Evolutionary conservation across 2,888 invertebrate genomes (phyloP).

Genomic region (Unio pictorum): DNA sequence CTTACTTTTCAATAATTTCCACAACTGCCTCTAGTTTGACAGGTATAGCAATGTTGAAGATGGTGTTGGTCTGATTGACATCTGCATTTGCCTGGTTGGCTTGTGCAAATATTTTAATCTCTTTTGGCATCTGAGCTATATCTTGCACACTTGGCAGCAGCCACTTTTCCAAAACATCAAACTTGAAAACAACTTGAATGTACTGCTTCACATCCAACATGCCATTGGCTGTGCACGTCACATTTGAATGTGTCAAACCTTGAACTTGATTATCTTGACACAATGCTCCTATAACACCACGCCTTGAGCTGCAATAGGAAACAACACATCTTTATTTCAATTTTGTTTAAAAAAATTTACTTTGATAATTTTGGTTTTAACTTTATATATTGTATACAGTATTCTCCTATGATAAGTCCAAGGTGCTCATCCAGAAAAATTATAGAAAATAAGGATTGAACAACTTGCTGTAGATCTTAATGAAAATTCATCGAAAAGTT

Average conservation of each 20-base stretch:
- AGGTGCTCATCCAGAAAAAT: too few species aligned
- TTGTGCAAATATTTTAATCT: neutral
- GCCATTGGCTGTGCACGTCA: conserved; percentile 23
- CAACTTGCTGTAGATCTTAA: too few species aligned
- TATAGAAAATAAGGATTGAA: too few species aligned
- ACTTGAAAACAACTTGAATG: conserved; percentile 19
- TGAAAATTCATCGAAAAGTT: too few species aligned
- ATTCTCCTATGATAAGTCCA: too few species aligned
- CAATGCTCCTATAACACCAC: conserved; percentile 10
- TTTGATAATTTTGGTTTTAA: too few species aligned
- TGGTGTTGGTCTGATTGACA: conserved; percentile 13
- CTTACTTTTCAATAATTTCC: conserved; percentile 21
- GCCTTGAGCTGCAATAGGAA: conserved; percentile 4
- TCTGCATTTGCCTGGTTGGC: conserved; percentile 22
- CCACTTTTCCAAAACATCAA: conserved; percentile 18
- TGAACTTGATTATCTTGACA: conserved; percentile 1
- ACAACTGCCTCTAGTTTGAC: conserved; percentile 21
- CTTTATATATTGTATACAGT: too few species aligned
- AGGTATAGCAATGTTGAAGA: conserved; percentile 7
- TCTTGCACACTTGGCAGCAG: conserved; percentile 16
- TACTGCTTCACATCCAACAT: conserved; percentile 26
- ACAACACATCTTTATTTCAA: too few species aligned
- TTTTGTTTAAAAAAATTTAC: too few species aligned
- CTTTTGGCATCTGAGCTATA: conserved; percentile 13
- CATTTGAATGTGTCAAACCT: neutral